Evolutionary conservation across 37 sponge, comb jelly and placozoan genomes (phyloP), one percentile per base, ranked within the genome.

Genomic region (Ephydatia muelleri): DNA sequence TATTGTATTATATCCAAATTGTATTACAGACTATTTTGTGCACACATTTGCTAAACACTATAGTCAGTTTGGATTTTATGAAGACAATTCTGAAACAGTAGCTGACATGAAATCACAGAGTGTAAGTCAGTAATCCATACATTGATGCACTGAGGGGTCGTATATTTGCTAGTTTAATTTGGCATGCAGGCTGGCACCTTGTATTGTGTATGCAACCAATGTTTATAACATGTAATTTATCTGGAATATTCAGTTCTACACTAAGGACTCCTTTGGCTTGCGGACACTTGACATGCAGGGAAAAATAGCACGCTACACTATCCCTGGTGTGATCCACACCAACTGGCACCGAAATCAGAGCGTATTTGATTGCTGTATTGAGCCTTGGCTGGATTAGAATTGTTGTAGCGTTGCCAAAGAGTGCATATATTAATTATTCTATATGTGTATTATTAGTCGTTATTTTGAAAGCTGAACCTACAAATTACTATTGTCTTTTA

Each of bases 11-110:
- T n/a, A n/a, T n/a, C n/a, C n/a, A n/a, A n/a, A n/a, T 65, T 75
- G 9, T 5, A 34, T 30, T 75, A 11, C 40, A 6, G 6, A 33
- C 78, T 71, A 36, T 19, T 13, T 77, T 34, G 19, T 87, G 3
- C 31, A 43, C n/a, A n/a, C n/a, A n/a, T 43, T 9, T 43, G 3
- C 43, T 6, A 43, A 9, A 43, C 43, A 12, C 12, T 79, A 6
- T 36, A 92, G 95, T 72, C 90, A 87, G 8, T 95, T 95, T 92
- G 92, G 81, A 11, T 95, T 95, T 71, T 95, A 87, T 39, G 82
- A 95, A 77, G 82, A 89, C 26, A 91, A 88, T 25, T 57, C 57
- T 57, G 19, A 57, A 57, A 57, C 16, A 57, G 16, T 57, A 19
- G 19, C 57, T 57, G 28, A 31, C 9, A 65, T 79, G 29, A 47